Base-by-base conservation (phyloP, 2,113 vertebrate species). In the Pyrgilauda ruficollis region DNA sequence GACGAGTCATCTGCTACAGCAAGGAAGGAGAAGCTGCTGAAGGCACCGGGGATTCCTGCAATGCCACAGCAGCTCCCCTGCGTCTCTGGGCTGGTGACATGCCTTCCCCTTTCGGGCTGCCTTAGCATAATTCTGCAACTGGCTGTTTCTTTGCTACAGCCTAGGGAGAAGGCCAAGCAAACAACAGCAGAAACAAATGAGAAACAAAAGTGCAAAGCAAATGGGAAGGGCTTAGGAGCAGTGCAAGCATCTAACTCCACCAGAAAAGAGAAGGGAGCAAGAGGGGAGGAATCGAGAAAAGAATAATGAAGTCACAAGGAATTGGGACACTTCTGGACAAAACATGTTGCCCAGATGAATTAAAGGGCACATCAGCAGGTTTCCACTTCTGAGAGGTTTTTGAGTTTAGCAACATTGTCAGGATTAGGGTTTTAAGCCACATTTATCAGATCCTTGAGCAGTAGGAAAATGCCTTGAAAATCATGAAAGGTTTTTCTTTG, bases 181-280 rank as follows among this genome's bases (percentile, higher is more conserved):
- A 55, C 33, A 66, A 23, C 7, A 44, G 12, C 3, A 30, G 30
- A 78, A 89, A 67, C 0, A 2, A 67, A 67, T 69, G 53, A 43
- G 28, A 37, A 37, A 37, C 35, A 37, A 37, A 73, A 89, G 12
- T 18, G n/a, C 31, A 75, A 82, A 87, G 41, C 24, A 56, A 83
- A 73, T 4, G 16, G 46, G 44, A 79, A 74, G 20, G 47, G 20
- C 10, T 67, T 50, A 39, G 44, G 18, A 87, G 61, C 31, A n/a
- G 26, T 1, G 13, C 1, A 3, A 86, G 27, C 11, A 23, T 49
- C 50, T 58, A 46, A 49, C 17, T 7, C 17, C 0, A 0, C 12
- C 1, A 5, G 46, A 43, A 41, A 53, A 37, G 10, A 84, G 50
- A 84, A 66, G 41, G 68, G 11, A 81, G 22, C 24, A 76, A 47